Conservation (phyloP, 1,140 invertebrate genomes). For the Aphelenchoides besseyi region DNA sequence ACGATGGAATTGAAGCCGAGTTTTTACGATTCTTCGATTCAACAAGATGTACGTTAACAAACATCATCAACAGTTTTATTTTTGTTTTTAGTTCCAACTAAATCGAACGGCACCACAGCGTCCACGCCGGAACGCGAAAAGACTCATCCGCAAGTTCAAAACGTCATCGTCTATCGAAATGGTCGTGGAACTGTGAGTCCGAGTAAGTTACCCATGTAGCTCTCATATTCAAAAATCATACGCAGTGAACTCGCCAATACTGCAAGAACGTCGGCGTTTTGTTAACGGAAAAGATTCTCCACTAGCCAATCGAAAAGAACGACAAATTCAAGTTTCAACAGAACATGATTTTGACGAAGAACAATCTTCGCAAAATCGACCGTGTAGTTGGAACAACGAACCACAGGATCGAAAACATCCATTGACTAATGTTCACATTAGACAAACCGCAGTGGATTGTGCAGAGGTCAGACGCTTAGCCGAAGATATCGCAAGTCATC, state of each 20-base stretch:
- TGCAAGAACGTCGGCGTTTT: constrained; percentile 13
- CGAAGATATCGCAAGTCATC: constrained; percentile 13
- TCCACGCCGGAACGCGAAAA: background rate
- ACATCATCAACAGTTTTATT: background rate
- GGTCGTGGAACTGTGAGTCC: constrained; percentile 36
- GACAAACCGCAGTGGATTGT: no score
- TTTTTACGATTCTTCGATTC: constrained; percentile 39
- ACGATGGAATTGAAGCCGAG: constrained; percentile 42
- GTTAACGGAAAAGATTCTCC: constrained; percentile 13
- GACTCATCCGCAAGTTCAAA: constrained; percentile 8
- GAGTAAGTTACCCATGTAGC: background rate
- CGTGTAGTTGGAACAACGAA: constrained; percentile 7
- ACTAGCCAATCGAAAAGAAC: background rate
- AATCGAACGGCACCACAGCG: background rate
- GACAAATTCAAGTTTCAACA: background rate
- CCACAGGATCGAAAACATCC: background rate
- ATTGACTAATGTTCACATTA: background rate
- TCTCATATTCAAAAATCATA: background rate
- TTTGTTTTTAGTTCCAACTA: constrained; percentile 6
- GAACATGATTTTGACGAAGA: background rate
- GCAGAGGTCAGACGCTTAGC: background rate
- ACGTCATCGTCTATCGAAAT: constrained; percentile 32
- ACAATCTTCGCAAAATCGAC: background rate
- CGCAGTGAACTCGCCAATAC: constrained; percentile 29
- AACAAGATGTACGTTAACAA: constrained; percentile 27